Percentiles rank a stretch among this genome's conserved stretches.
phyloP scores from a whole-genome alignment of 2,888 invertebrate genomes.

The Sminthurides aquaticus region DNA sequence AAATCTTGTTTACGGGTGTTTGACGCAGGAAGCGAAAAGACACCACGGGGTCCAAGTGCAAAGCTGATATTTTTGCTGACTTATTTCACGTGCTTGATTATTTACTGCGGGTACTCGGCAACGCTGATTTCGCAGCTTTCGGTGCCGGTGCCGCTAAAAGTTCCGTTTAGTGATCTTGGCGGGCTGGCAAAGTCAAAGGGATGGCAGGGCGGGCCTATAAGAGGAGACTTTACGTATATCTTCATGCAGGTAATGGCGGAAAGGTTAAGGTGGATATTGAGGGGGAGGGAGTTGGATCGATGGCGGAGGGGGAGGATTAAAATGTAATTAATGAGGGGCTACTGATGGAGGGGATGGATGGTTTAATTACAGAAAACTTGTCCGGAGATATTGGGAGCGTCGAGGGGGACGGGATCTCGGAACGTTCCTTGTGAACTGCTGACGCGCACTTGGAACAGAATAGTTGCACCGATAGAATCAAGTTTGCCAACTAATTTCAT shows the following conservation, averaged over 20 bases:
- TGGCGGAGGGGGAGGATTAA: background rate
- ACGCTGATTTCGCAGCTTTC: slow-evolving; percentile 27
- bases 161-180: slow-evolving; percentile 26
- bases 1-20: too few relatives aligned
- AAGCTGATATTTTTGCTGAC: slow-evolving; percentile 23
- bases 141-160: slow-evolving; percentile 18
- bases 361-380: slow-evolving; percentile 27
- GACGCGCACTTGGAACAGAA: slow-evolving; percentile 19
- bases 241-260: slow-evolving; percentile 24
- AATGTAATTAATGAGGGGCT: too few relatives aligned
- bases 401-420: background rate
- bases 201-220: slow-evolving; percentile 26
- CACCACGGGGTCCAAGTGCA: slow-evolving; percentile 12
- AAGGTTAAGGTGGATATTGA: too few relatives aligned
- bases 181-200: slow-evolving; percentile 12
- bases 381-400: slow-evolving; percentile 24
- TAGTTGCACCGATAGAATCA: slow-evolving; percentile 11
- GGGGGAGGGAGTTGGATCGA: background rate
- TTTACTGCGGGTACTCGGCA: slow-evolving; percentile 27
- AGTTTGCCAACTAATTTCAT: slow-evolving; percentile 18
- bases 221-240: slow-evolving; percentile 26
- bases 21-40: slow-evolving; percentile 19
- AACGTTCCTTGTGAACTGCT: slow-evolving; percentile 25
- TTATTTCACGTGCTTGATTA: slow-evolving; percentile 23
- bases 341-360: too few relatives aligned